A percentile compares a stretch with the other conserved stretches of the same genome.
Conservation (phyloP, 2,113 vertebrate species). For the Pedionomus torquatus region DNA sequence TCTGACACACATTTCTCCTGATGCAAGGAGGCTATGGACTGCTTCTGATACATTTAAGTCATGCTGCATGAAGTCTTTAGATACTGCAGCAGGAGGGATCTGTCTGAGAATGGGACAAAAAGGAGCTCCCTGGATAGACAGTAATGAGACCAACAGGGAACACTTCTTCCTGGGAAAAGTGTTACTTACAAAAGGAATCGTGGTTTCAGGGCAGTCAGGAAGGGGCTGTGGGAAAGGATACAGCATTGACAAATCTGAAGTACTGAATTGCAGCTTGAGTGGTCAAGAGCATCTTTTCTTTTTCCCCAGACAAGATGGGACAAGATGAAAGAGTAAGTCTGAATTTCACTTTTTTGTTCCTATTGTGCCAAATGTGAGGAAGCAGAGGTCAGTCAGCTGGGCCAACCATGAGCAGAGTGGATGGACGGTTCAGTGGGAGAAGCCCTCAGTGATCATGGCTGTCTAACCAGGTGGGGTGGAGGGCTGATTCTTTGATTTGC, state of each 20-base stretch:
- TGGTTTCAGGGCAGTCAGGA: background rate
- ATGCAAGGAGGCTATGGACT: background rate
- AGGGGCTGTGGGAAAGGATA: background rate
- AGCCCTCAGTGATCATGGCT: background rate
- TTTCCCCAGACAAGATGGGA: background rate
- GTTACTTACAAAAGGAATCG: background rate
- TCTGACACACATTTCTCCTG: background rate
- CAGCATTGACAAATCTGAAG: background rate
- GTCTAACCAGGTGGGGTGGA: background rate
- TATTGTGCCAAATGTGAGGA: background rate
- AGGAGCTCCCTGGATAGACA: background rate
- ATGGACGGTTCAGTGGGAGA: background rate
- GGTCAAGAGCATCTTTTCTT: background rate
- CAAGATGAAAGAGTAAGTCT: background rate
- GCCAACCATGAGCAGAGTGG: background rate
- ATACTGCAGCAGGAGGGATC: background rate
- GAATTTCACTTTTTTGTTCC: background rate
- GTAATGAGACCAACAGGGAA: background rate
- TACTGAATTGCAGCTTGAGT: background rate
- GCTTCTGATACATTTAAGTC: background rate
- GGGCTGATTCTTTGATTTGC: background rate
- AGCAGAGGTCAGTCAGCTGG: background rate
- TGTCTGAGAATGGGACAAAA: background rate
- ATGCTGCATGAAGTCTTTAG: background rate
- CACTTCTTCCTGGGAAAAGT: background rate